Conservation (phyloP, 2,888 invertebrate genomes). For the Harpalus rubripes region DNA sequence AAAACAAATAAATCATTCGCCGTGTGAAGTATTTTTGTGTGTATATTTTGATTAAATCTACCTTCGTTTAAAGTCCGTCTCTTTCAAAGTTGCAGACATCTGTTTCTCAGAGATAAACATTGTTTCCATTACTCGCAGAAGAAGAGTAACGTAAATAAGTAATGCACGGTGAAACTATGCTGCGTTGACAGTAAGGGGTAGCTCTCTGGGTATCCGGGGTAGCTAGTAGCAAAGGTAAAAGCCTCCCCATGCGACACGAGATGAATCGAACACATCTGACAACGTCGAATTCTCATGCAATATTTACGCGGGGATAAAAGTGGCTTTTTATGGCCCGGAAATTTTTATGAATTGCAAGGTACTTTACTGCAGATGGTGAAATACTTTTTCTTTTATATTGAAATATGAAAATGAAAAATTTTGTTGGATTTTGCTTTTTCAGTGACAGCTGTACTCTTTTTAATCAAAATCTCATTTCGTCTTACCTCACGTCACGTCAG, state of each 20-base stretch:
- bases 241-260: neutral
- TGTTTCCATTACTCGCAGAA: slow-evolving; percentile 2
- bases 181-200: slow-evolving; percentile 10
- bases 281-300: slow-evolving; percentile 15
- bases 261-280: slow-evolving; percentile 24
- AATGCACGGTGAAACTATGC: slow-evolving; percentile 25
- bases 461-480: too few relatives aligned
- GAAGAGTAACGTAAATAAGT: slow-evolving; percentile 18
- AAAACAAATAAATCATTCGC: slow-evolving; percentile 7
- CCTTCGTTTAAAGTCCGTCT: slow-evolving; percentile 10
- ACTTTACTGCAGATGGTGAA: neutral
- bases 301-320: neutral
- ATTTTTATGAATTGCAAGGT: neutral
- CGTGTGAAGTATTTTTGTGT: slow-evolving; percentile 7
- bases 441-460: too few relatives aligned
- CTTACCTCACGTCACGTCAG: too few relatives aligned
- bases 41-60: slow-evolving; percentile 17
- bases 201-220: too few relatives aligned
- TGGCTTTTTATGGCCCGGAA: neutral
- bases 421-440: neutral
- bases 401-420: neutral
- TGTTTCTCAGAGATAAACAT: neutral
- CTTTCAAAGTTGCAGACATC: slow-evolving; percentile 6
- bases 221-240: slow-evolving; percentile 6
- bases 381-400: neutral